A percentile compares a stretch with the other conserved stretches of the same genome.
These are phyloP conservation scores for Piezodorus guildinii DNA, from an alignment of 1,140 invertebrate genomes.

Conservation along the genomic window DNA sequence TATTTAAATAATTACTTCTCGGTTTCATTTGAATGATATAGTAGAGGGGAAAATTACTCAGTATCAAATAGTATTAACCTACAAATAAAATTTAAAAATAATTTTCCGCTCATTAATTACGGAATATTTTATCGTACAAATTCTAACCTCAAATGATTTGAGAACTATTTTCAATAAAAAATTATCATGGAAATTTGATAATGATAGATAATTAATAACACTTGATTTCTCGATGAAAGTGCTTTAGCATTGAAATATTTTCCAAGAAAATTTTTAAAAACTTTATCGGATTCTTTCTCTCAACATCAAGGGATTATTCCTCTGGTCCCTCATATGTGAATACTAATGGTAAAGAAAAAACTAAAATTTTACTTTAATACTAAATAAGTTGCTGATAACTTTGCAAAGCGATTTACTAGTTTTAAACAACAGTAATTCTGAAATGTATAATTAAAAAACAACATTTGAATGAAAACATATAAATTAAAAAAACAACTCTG, in stretches of 20 bases:
- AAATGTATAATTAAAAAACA: background rate
- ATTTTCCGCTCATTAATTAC: no score
- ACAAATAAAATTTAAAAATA: no score
- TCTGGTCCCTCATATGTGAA: conserved; percentile 1
- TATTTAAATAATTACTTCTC: no score
- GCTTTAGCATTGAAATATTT: background rate
- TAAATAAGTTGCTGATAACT: background rate
- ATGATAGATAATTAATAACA: no score
- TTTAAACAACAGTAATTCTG: background rate
- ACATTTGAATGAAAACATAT: no score
- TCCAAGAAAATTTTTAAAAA: background rate
- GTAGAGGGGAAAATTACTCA: no score
- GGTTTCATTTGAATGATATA: no score
- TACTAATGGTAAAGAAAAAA: conserved; percentile 11
- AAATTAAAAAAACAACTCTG: no score
- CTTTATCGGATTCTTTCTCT: background rate
- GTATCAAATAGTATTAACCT: no score
- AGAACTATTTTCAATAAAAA: background rate
- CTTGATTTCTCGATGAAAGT: background rate
- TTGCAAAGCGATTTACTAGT: background rate
- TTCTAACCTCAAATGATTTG: background rate
- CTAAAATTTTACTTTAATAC: background rate
- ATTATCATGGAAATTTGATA: background rate
- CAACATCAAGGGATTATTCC: background rate
- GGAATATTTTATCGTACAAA: background rate